Percentiles rank a stretch among this genome's conserved stretches.
These are phyloP conservation scores for Plagodis dolabraria DNA, from an alignment of 2,888 invertebrate species.

Conservation along the genomic window DNA sequence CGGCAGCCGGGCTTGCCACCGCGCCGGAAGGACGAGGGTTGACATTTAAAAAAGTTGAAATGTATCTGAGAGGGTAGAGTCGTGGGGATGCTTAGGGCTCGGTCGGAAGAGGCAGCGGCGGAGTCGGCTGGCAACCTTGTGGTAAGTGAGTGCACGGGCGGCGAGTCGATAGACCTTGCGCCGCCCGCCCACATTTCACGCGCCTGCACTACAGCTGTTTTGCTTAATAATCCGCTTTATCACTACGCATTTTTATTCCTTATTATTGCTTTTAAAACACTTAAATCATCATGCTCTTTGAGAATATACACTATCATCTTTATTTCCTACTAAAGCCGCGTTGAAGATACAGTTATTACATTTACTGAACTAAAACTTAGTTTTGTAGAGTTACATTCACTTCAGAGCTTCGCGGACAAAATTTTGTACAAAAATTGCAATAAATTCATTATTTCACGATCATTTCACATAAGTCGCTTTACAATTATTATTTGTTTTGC, in stretches of 20 bases:
- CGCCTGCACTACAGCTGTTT: conserved; percentile 80
- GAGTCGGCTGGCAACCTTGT: conserved; percentile 68
- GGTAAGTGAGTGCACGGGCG: conserved; percentile 73
- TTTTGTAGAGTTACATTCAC: neutral
- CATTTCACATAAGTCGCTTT: no score
- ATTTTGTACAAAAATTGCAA: neutral
- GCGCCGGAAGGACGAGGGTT: conserved; percentile 72
- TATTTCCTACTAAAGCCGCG: neutral
- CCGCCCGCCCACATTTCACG: conserved; percentile 72
- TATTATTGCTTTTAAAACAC: conserved; percentile 1
- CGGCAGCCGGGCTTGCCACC: conserved; percentile 64
- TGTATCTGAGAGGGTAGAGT: conserved; percentile 54
- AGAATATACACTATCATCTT: neutral
- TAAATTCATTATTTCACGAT: no score
- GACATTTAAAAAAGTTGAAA: conserved; percentile 63
- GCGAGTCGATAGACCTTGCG: conserved; percentile 68
- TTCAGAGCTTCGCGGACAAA: neutral
- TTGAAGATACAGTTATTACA: neutral
- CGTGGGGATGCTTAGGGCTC: conserved; percentile 64
- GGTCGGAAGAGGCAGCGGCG: conserved; percentile 47
- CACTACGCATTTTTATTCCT: conserved; percentile 18
- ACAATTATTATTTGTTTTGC: no score
- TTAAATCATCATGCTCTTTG: no score
- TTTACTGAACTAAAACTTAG: neutral
- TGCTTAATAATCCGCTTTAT: conserved; percentile 65